These are phyloP conservation scores for Torymus aiolomorphi DNA, from an alignment of 2,888 invertebrate genomes.

Conservation along the genomic window DNA sequence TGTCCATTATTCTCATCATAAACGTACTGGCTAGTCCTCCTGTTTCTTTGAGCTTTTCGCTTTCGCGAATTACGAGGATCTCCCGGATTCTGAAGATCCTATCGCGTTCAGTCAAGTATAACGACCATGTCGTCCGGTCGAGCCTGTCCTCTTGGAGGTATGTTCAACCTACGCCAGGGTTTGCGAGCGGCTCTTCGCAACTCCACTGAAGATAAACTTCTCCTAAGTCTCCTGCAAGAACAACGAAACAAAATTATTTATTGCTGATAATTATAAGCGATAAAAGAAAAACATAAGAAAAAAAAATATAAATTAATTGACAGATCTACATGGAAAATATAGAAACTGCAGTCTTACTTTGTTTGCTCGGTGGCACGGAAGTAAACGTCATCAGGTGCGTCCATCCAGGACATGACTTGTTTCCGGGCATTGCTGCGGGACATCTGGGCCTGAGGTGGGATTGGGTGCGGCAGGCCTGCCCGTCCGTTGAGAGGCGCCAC, in stretches of 20 bases:
- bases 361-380: slow-evolving; percentile 93
- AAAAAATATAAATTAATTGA: slow-evolving; percentile 1
- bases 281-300: neutral
- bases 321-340: neutral
- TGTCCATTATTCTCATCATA: slow-evolving; percentile 15
- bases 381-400: slow-evolving; percentile 97
- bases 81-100: slow-evolving; percentile 11
- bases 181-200: slow-evolving; percentile 90
- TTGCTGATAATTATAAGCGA: slow-evolving; percentile 6
- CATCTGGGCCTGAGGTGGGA: slow-evolving; percentile 80
- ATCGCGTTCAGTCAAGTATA: slow-evolving; percentile 74
- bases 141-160: slow-evolving; percentile 57
- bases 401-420: slow-evolving; percentile 98
- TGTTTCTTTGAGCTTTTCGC: slow-evolving; percentile 11
- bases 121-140: slow-evolving; percentile 76
- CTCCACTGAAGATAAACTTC: slow-evolving; percentile 87
- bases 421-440: slow-evolving; percentile 86
- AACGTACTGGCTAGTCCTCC: slow-evolving; percentile 42
- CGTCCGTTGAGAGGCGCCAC: slow-evolving; percentile 70
- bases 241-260: slow-evolving; percentile 50
- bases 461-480: slow-evolving; percentile 70
- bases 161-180: slow-evolving; percentile 84
- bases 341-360: slow-evolving; percentile 81
- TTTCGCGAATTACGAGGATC: slow-evolving; percentile 33
- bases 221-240: slow-evolving; percentile 85